Evolutionary conservation across 2,797 vertebrate genomes (phyloP).

Genomic region (Gymnoscopelus braueri): DNA sequence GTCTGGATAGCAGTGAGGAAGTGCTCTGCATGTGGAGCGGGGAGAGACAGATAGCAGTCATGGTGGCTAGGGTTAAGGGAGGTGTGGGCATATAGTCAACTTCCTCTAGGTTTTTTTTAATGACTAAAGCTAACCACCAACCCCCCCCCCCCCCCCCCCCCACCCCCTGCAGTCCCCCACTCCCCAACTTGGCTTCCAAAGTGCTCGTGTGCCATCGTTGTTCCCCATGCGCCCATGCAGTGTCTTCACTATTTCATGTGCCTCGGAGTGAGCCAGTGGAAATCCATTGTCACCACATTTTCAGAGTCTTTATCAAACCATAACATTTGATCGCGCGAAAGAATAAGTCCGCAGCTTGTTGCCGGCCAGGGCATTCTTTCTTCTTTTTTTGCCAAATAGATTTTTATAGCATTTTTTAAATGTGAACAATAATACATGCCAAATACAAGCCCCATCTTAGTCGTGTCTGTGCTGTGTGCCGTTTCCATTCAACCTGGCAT

Average conservation of each 20-base stretch:
- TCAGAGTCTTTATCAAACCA: neutral
- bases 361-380: neutral
- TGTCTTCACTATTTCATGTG: neutral
- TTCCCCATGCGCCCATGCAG: neutral
- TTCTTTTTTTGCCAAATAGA: conserved; percentile 4
- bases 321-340: neutral
- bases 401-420: conserved; percentile 14
- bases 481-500: conserved; percentile 8
- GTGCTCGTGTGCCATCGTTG: no score
- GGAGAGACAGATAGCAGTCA: neutral
- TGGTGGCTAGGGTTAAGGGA: neutral
- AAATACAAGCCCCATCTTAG: conserved; percentile 7
- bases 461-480: neutral
- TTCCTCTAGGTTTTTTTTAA: neutral
- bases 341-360: neutral
- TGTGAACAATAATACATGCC: neutral
- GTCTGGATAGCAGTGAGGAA: conserved; percentile 41
- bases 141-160: no score
- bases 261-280: conserved; percentile 2
- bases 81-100: neutral
- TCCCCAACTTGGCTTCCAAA: no score
- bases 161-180: no score
- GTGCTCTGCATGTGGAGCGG: conserved; percentile 6
- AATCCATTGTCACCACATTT: conserved; percentile 7
- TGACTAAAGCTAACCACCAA: neutral